These are phyloP conservation scores for Channa striata DNA, from an alignment of 2,797 vertebrate genomes.

Conservation along the genomic window DNA sequence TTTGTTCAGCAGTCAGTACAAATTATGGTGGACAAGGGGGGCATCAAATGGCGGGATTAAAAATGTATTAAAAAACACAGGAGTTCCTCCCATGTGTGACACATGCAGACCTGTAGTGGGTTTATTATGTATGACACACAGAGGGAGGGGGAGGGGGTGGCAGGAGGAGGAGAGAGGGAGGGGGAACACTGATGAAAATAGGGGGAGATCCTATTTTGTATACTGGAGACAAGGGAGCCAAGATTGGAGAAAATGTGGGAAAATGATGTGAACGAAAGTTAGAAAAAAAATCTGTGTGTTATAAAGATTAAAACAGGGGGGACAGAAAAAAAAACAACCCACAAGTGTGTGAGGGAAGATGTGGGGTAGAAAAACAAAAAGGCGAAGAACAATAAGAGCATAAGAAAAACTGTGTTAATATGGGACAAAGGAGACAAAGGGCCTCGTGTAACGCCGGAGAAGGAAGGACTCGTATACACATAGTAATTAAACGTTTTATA, in stretches of 20 bases:
- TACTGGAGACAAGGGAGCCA: slow-evolving; percentile 38
- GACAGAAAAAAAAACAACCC: slow-evolving; percentile 23
- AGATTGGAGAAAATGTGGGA: slow-evolving; percentile 16
- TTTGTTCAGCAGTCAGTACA: slow-evolving; percentile 84
- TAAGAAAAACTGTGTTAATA: slow-evolving; percentile 7
- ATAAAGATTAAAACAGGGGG: slow-evolving; percentile 20
- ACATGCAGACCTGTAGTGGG: slow-evolving; percentile 72
- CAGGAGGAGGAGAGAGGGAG: slow-evolving; percentile 20
- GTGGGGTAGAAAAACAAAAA: background rate
- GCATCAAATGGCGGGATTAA: slow-evolving; percentile 83
- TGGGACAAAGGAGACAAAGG: slow-evolving; percentile 32
- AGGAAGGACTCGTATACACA: background rate
- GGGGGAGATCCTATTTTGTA: slow-evolving; percentile 48
- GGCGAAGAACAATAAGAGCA: slow-evolving; percentile 10
- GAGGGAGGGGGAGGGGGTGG: slow-evolving; percentile 39
- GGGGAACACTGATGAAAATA: slow-evolving; percentile 46
- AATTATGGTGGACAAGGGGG: slow-evolving; percentile 83
- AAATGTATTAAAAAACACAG: slow-evolving; percentile 85
- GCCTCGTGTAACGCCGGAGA: too few species aligned
- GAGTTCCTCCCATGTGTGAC: slow-evolving; percentile 81
- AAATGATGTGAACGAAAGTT: slow-evolving; percentile 42
- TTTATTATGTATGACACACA: slow-evolving; percentile 78
- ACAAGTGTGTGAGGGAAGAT: slow-evolving; percentile 27
- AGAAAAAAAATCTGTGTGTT: slow-evolving; percentile 22
- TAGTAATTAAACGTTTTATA: too few species aligned